Base-by-base conservation (phyloP, 23 tunicate species). In the Clavelina lepadiformis region DNA sequence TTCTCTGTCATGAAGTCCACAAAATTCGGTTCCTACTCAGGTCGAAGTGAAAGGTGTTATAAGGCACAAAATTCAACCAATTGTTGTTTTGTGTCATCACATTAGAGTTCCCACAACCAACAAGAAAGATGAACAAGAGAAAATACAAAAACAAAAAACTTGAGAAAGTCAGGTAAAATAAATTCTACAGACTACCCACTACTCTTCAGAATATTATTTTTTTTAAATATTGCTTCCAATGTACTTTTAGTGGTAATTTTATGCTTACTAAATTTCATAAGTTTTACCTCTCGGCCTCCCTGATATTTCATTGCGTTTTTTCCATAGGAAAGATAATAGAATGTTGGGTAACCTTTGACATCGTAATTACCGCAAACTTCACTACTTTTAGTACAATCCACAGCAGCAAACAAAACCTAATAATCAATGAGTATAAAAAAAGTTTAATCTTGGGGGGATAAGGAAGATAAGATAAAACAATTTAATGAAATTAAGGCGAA, bases 291-390 rank as follows among this genome's bases (percentile, higher is more conserved):
- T 63, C 97, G 54, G 18, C 97, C 97, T 4, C 79, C 57, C 49
- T 81, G 69, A 37, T 89, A 89, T 63, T 79, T 75, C 34, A 55
- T 47, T 8, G 71, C 77, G 28, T 73, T 77, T 41, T 89, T 89
- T 27, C 97, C 97, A 41, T 89, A 89, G 0, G 89, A 74, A 4
- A 89, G 53, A 38, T 89, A 89, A 50, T 81, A 89, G 51, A 89
- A 79, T 34, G 97, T 89, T 4, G 97, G 97, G 57, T 81, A 89
- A 20, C 97, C 97, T 57, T 75, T 69, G 32, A 89, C 88, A 8
- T 86, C 87, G 34, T 41, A 81, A 24, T 31, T 71, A 25, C 54
- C 65, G 50, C 97, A 89, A 19, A 67, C 58, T 35, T 89, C 74
- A 31, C 31, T 28, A 27, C 58, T 86, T 37, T 64, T 38, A 5